A percentile compares a stretch with the other conserved stretches of the same genome.
Evolutionary conservation across 2,113 vertebrate genomes (phyloP).

Genomic region (Microtus oregoni): DNA sequence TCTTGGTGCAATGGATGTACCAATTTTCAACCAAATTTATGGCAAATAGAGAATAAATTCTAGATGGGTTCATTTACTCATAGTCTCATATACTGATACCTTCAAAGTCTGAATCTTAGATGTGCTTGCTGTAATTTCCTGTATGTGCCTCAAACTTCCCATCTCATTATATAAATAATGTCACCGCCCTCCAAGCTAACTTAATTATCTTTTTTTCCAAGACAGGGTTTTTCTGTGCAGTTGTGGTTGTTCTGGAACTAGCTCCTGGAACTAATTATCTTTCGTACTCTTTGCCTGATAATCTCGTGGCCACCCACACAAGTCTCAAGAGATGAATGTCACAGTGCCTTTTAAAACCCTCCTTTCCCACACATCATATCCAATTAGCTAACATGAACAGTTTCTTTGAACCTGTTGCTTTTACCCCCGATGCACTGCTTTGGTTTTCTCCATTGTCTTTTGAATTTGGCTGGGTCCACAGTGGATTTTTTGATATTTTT

Average conservation of each 20-base stretch:
- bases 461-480: background rate
- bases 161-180: background rate
- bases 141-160: background rate
- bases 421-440: background rate
- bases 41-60: background rate
- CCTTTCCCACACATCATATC: background rate
- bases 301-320: background rate
- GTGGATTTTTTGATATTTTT: background rate
- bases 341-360: background rate
- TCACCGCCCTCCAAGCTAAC: background rate
- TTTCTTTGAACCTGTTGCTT: background rate
- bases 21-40: background rate
- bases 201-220: background rate
- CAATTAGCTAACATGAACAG: background rate
- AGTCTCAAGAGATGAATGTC: background rate
- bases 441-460: background rate
- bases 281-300: background rate
- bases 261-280: background rate
- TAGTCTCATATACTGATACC: background rate
- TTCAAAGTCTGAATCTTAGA: background rate
- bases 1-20: background rate
- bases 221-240: background rate
- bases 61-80: background rate
- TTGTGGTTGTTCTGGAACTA: background rate
- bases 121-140: background rate